These are phyloP conservation scores for Aurelia aurita complex sp. Pacific DNA, from an alignment of 30 jellyfish, hydroid and myxozoan genomes.

Conservation along the genomic window DNA sequence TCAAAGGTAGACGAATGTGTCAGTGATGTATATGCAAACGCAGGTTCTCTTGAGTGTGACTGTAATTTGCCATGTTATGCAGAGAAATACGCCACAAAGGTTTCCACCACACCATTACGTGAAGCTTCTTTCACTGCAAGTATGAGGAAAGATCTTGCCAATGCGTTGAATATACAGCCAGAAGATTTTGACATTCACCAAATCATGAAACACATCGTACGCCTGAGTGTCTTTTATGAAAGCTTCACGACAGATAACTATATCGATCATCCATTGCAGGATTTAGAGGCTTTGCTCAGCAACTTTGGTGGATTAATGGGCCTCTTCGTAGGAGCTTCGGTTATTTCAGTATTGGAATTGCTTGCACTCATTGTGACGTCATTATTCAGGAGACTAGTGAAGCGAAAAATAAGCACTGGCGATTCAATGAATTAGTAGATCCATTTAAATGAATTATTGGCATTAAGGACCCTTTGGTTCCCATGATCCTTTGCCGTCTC, in stretches of 20 bases:
- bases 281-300: slow-evolving; percentile 3
- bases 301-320: slow-evolving; percentile 69
- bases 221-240: slow-evolving; percentile 9
- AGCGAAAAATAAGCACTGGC: too few relatives aligned
- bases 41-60: slow-evolving; percentile 11
- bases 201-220: slow-evolving; percentile 7
- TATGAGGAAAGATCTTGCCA: slow-evolving; percentile 15
- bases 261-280: slow-evolving; percentile 11
- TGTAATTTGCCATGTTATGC: slow-evolving; percentile 27
- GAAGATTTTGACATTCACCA: slow-evolving; percentile 5
- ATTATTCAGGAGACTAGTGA: background rate
- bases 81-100: slow-evolving; percentile 12
- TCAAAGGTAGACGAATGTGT: background rate
- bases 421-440: too few relatives aligned
- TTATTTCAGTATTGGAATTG: slow-evolving; percentile 13
- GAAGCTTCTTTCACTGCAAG: background rate
- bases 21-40: background rate
- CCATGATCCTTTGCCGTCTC: too few relatives aligned
- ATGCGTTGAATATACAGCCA: background rate
- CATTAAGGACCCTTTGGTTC: too few relatives aligned
- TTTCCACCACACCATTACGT: slow-evolving; percentile 18
- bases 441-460: too few relatives aligned
- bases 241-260: slow-evolving; percentile 12
- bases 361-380: background rate
- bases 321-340: slow-evolving; percentile 32